Evolutionary conservation across 1,140 invertebrate species (phyloP).

Genomic region (Lepidostoma basale): DNA sequence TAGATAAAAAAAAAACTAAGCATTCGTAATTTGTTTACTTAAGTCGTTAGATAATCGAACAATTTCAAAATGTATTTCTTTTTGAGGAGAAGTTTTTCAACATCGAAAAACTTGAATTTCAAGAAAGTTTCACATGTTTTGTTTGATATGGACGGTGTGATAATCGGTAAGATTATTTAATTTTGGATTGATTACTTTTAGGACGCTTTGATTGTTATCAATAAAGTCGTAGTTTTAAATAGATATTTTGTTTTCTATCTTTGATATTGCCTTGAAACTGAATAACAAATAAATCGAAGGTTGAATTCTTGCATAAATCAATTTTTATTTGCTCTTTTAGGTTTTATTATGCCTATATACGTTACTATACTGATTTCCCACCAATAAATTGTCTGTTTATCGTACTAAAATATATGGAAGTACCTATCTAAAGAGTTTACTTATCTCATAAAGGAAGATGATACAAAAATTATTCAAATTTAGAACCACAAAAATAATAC

Average conservation of each 20-base stretch:
- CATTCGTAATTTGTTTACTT: background rate
- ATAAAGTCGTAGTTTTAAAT: background rate
- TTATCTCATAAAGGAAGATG: no score
- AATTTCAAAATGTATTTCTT: constrained; percentile 26
- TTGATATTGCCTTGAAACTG: no score
- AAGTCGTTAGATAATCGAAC: background rate
- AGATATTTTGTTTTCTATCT: no score
- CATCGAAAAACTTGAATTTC: constrained; percentile 4
- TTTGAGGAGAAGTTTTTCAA: constrained; percentile 26
- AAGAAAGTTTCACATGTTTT: constrained; percentile 41
- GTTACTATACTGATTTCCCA: no score
- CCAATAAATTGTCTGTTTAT: no score
- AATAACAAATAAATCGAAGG: no score
- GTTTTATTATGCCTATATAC: background rate
- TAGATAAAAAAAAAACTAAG: background rate
- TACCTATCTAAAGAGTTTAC: no score
- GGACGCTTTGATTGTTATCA: background rate
- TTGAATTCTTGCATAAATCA: background rate
- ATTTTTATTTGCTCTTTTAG: background rate
- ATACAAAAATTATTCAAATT: no score
- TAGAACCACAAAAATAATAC: no score
- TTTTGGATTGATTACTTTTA: constrained; percentile 4
- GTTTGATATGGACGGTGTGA: constrained; percentile 45
- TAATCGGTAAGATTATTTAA: constrained; percentile 41
- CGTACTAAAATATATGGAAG: no score